A percentile compares a stretch with the other conserved stretches of the same genome.
Evolutionary conservation across 2,888 invertebrate genomes (phyloP).

Genomic region (Drosophila prostipennis): DNA sequence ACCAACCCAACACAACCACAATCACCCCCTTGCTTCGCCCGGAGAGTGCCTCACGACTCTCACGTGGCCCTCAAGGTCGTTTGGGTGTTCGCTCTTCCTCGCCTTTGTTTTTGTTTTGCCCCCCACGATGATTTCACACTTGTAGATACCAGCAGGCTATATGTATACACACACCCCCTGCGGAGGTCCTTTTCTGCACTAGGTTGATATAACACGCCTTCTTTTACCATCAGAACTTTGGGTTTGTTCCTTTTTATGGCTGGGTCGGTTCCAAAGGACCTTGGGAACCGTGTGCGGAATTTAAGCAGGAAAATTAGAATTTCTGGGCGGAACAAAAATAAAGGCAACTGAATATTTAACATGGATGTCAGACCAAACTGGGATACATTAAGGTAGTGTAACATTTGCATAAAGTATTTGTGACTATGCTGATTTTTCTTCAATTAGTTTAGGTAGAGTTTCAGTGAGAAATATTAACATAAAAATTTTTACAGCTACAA

Average conservation of each 20-base stretch:
- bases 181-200: slow-evolving; percentile 10
- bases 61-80: slow-evolving; percentile 70
- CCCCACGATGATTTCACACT: slow-evolving; percentile 73
- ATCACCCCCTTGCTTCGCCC: slow-evolving; percentile 24
- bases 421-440: too few relatives aligned
- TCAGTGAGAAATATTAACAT: too few relatives aligned
- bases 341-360: not conserved
- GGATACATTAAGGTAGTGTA: not conserved
- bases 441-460: too few relatives aligned
- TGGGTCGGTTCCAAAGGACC: slow-evolving; percentile 35
- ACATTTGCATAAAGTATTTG: not conserved
- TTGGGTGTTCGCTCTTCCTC: slow-evolving; percentile 31
- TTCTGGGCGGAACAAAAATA: not conserved
- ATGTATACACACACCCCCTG: slow-evolving; percentile 8
- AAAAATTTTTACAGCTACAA: too few relatives aligned
- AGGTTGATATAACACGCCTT: slow-evolving; percentile 53
- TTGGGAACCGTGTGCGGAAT: slow-evolving; percentile 23
- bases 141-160: slow-evolving; percentile 34
- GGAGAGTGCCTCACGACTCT: slow-evolving; percentile 55
- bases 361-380: not conserved
- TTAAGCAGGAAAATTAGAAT: slow-evolving; percentile 7
- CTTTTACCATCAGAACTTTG: slow-evolving; percentile 40
- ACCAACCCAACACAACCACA: slow-evolving; percentile 8
- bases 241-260: slow-evolving; percentile 38
- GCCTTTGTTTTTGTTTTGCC: slow-evolving; percentile 8